These are phyloP conservation scores for Drosophila ambigua DNA, from an alignment of 1,140 invertebrate species.

Conservation along the genomic window DNA sequence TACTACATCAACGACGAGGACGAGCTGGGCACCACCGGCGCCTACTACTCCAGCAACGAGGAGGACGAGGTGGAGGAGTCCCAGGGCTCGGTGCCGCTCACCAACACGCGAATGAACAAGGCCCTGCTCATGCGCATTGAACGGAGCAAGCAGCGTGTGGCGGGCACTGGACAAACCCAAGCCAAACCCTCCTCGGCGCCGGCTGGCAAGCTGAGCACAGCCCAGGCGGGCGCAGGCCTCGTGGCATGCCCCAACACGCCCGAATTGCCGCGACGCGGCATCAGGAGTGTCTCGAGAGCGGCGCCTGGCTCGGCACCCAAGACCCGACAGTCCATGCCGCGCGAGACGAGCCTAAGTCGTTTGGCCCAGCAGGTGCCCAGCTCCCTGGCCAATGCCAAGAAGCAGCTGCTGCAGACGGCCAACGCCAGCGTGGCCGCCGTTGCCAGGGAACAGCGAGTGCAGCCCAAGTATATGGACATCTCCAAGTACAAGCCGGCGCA, in stretches of 20 bases:
- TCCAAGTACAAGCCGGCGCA: slow-evolving; percentile 86
- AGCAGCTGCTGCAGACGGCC: slow-evolving; percentile 80
- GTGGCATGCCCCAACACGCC: slow-evolving; percentile 85
- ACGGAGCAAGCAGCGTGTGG: slow-evolving; percentile 78
- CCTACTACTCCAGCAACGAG: slow-evolving; percentile 77
- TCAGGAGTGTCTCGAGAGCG: slow-evolving; percentile 67
- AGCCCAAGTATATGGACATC: slow-evolving; percentile 85
- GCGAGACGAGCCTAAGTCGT: slow-evolving; percentile 81
- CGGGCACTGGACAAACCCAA: slow-evolving; percentile 58
- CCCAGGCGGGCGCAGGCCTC: slow-evolving; percentile 61
- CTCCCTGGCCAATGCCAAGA: slow-evolving; percentile 80
- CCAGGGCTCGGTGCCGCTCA: slow-evolving; percentile 69
- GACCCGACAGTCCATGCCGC: slow-evolving; percentile 77
- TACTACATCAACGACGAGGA: slow-evolving; percentile 83
- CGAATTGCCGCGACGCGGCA: slow-evolving; percentile 83
- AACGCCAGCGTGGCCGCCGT: slow-evolving; percentile 44
- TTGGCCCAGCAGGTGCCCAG: slow-evolving; percentile 79
- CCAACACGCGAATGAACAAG: slow-evolving; percentile 86
- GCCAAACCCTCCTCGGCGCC: slow-evolving; percentile 74
- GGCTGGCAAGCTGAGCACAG: slow-evolving; percentile 56
- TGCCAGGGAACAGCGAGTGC: slow-evolving; percentile 49
- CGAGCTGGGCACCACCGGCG: slow-evolving; percentile 67
- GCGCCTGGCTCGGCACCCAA: slow-evolving; percentile 47
- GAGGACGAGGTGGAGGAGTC: slow-evolving; percentile 31
- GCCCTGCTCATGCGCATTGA: slow-evolving; percentile 84